A percentile compares a stretch with the other conserved stretches of the same genome.
Evolutionary conservation across 2,888 invertebrate species (phyloP).

Genomic region (Yponomeuta evonymella): DNA sequence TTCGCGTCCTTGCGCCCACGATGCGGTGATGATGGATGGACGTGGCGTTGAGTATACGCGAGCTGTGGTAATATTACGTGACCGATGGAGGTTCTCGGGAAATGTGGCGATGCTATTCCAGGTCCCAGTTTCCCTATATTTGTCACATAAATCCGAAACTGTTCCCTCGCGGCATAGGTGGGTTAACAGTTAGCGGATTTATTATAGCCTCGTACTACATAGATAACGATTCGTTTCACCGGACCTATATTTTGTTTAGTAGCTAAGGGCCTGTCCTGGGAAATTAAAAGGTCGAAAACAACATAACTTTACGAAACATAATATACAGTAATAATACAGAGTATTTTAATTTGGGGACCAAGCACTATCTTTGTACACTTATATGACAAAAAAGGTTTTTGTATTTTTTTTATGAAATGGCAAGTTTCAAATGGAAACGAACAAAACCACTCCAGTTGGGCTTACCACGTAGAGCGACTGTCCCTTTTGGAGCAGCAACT

Average conservation of each 20-base stretch:
- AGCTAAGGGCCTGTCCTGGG: too few relatives aligned
- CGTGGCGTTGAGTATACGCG: not conserved
- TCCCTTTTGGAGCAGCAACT: not conserved
- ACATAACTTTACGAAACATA: too few relatives aligned
- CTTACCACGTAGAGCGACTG: not conserved
- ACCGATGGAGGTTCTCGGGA: not conserved
- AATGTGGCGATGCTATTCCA: not conserved
- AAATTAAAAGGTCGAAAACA: too few relatives aligned
- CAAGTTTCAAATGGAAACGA: not conserved
- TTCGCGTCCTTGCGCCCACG: constrained; percentile 1
- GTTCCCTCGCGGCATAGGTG: not conserved
- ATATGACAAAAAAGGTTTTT: too few relatives aligned
- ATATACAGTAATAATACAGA: too few relatives aligned
- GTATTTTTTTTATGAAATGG: not conserved
- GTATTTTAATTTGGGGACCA: too few relatives aligned
- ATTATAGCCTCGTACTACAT: not conserved
- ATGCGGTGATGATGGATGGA: constrained; percentile 7
- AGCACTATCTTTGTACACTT: too few relatives aligned
- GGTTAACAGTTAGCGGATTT: not conserved
- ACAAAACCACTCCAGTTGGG: not conserved
- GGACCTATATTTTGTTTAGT: too few relatives aligned
- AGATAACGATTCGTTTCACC: too few relatives aligned
- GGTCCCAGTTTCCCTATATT: not conserved
- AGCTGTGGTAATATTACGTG: not conserved
- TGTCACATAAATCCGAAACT: not conserved